Conservation (phyloP, 2,113 vertebrate species). For the Myrmecobius fasciatus region DNA sequence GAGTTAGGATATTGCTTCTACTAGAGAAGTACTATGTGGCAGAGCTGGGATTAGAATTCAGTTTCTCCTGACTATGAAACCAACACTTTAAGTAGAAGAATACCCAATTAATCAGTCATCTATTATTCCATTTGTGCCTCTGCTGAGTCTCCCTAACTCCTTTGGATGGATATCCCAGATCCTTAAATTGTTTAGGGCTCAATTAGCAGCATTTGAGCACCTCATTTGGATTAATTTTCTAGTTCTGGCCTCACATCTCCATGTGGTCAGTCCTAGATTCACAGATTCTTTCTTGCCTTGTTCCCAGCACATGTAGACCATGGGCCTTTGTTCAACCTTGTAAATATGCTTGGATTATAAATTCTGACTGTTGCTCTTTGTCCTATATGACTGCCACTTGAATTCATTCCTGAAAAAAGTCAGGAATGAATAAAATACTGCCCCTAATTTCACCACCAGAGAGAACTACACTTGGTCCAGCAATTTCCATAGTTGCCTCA, state of each 20-base stretch:
- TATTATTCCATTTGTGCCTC: background rate
- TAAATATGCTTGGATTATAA: background rate
- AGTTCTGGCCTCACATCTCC: background rate
- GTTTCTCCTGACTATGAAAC: background rate
- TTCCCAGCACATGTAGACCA: background rate
- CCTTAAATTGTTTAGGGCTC: background rate
- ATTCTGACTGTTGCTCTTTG: background rate
- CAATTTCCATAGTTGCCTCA: background rate
- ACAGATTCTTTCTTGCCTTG: background rate
- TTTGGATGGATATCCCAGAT: background rate
- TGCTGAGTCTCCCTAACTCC: too few species aligned
- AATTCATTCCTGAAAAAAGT: background rate
- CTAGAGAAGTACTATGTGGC: background rate
- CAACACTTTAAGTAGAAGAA: background rate
- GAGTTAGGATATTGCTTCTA: background rate
- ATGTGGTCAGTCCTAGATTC: background rate
- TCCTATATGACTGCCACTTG: background rate
- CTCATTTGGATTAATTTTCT: background rate
- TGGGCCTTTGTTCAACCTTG: conserved; percentile 7
- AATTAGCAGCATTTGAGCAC: background rate
- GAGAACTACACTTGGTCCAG: background rate
- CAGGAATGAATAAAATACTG: background rate
- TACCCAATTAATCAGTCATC: too few species aligned
- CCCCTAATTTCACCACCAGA: conserved; percentile 6
- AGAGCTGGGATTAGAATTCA: background rate